Evolutionary conservation across 2,888 invertebrate genomes (phyloP).

Genomic region (Argyresthia albistria): DNA sequence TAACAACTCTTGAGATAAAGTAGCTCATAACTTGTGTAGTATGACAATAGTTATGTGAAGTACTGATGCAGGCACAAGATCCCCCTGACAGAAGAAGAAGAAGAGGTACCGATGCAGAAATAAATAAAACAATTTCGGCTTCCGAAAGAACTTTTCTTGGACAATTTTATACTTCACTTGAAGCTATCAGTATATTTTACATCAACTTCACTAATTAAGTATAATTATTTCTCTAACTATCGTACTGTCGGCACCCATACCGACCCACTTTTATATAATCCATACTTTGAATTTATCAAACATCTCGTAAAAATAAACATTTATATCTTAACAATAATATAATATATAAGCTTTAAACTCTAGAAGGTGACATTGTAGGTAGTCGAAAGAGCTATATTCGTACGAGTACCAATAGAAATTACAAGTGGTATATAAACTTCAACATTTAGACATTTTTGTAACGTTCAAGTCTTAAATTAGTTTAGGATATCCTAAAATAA

Average conservation of each 20-base stretch:
- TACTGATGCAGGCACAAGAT: no score
- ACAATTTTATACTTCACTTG: slow-evolving; percentile 47
- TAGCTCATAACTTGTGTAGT: no score
- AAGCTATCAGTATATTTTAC: slow-evolving; percentile 48
- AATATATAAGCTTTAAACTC: slow-evolving; percentile 15
- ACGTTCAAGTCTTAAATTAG: no score
- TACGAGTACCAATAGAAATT: slow-evolving; percentile 24
- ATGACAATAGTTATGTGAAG: neutral
- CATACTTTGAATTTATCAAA: neutral
- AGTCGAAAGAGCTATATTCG: slow-evolving; percentile 40
- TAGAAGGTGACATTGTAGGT: slow-evolving; percentile 50
- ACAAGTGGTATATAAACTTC: neutral
- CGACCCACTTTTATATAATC: neutral
- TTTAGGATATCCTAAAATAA: neutral
- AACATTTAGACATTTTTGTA: neutral
- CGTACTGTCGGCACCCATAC: neutral
- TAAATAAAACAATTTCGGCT: slow-evolving; percentile 23
- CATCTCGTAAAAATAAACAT: slow-evolving; percentile 32
- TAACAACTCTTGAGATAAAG: no score
- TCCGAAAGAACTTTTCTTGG: slow-evolving; percentile 66
- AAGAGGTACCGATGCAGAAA: neutral
- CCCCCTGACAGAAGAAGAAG: no score
- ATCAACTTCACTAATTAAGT: slow-evolving; percentile 55
- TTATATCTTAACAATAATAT: slow-evolving; percentile 2
- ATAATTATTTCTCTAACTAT: slow-evolving; percentile 19